phyloP scores from a whole-genome alignment of 2,888 invertebrate genomes.

The Octonoba sinensis region DNA sequence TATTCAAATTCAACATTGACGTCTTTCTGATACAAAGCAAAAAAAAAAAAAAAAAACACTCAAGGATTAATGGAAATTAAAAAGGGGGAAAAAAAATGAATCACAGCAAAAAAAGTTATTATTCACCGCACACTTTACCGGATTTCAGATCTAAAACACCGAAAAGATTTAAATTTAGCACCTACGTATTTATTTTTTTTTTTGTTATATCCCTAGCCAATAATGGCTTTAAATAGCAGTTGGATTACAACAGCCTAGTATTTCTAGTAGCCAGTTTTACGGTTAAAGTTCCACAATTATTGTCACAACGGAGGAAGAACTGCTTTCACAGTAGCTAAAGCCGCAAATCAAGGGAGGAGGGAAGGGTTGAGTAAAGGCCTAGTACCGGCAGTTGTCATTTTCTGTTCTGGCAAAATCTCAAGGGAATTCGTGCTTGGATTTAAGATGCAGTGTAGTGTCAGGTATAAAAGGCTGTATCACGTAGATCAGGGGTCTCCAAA shows the following conservation, averaged over 20 bases:
- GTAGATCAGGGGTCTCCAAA: too few species aligned
- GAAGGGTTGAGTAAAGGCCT: background rate
- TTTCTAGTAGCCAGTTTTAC: conserved; percentile 41
- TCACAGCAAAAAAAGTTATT: too few species aligned
- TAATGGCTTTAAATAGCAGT: conserved; percentile 31
- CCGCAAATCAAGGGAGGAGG: conserved; percentile 8
- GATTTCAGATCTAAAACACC: too few species aligned
- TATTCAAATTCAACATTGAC: too few species aligned
- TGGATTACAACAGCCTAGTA: conserved; percentile 19
- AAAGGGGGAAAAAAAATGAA: too few species aligned
- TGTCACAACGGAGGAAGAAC: conserved; percentile 26
- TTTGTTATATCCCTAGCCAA: background rate
- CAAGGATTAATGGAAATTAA: too few species aligned
- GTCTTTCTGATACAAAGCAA: too few species aligned
- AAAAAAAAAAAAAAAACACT: too few species aligned
- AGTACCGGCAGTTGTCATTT: conserved; percentile 46
- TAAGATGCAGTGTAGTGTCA: conserved; percentile 36
- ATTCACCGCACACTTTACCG: too few species aligned
- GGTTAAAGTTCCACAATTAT: conserved; percentile 46
- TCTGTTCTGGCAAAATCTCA: conserved; percentile 33
- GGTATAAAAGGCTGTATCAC: conserved; percentile 56
- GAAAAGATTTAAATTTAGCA: too few species aligned
- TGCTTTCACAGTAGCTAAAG: conserved; percentile 30
- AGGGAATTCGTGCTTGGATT: conserved; percentile 51
- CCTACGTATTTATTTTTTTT: too few species aligned